Conservation (phyloP, 2,113 vertebrate genomes). For the Phyllopteryx taeniolatus region DNA sequence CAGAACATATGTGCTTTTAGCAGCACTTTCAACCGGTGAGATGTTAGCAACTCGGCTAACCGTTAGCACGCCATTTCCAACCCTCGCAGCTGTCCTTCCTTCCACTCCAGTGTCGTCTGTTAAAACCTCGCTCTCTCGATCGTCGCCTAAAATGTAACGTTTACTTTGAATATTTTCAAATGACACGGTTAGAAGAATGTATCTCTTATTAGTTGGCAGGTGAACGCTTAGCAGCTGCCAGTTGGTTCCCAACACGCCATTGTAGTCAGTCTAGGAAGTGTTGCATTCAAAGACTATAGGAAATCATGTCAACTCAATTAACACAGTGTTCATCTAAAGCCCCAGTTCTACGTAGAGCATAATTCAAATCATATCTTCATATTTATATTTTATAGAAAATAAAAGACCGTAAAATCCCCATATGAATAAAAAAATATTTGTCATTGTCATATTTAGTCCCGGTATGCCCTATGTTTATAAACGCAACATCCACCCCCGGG, state of each 20-base stretch:
- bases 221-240: constrained; percentile 12
- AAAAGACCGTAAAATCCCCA: not conserved
- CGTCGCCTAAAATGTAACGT: not conserved
- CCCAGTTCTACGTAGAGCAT: not conserved
- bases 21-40: not conserved
- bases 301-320: not conserved
- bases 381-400: not conserved
- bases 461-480: not conserved
- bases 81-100: not conserved
- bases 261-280: constrained; percentile 15
- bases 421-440: not conserved
- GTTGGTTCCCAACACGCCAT: not conserved
- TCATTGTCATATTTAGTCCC: not conserved
- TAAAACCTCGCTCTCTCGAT: not conserved
- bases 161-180: not conserved
- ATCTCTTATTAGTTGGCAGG: not conserved
- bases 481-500: constrained; percentile 24
- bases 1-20: not conserved
- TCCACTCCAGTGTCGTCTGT: not conserved
- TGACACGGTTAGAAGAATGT: not conserved
- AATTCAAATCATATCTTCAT: not conserved
- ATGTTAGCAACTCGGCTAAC: not conserved
- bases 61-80: constrained; percentile 2
- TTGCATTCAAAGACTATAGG: not conserved
- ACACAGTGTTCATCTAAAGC: not conserved